phyloP scores from a whole-genome alignment of 2,888 invertebrate genomes.

The Orthosia cruda region DNA sequence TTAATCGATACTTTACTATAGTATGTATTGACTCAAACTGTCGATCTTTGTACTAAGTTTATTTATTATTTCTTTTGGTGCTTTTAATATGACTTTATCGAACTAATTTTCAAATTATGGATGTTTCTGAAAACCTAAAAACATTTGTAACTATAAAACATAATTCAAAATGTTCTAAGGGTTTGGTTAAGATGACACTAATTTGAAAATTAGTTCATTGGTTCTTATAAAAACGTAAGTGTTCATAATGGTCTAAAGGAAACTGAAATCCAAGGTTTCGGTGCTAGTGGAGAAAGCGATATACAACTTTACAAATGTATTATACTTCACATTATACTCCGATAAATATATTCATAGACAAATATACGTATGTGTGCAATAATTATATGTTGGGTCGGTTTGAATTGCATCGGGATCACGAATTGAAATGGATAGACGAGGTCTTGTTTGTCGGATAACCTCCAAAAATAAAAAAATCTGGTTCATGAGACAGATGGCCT shows the following conservation, averaged over 20 bases:
- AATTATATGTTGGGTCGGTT: slow-evolving; percentile 40
- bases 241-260: slow-evolving; percentile 89
- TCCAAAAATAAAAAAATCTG: background rate
- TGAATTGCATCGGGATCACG: slow-evolving; percentile 8
- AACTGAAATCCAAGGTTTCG: slow-evolving; percentile 82
- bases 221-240: slow-evolving; percentile 81
- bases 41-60: slow-evolving; percentile 54
- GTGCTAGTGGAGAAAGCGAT: slow-evolving; percentile 84
- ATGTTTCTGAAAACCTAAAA: background rate
- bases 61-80: slow-evolving; percentile 57
- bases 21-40: slow-evolving; percentile 39
- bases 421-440: no score
- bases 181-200: background rate
- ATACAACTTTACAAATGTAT: slow-evolving; percentile 72
- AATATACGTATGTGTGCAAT: slow-evolving; percentile 69
- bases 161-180: background rate
- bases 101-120: slow-evolving; percentile 42
- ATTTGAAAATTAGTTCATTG: slow-evolving; percentile 36
- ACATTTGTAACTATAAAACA: background rate
- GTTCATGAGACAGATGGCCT: background rate
- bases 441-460: background rate
- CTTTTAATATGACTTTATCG: slow-evolving; percentile 34
- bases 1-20: slow-evolving; percentile 32
- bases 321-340: slow-evolving; percentile 68
- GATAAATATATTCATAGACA: slow-evolving; percentile 63